Conservation (phyloP, 2,797 vertebrate genomes). For the Tapirus indicus region DNA sequence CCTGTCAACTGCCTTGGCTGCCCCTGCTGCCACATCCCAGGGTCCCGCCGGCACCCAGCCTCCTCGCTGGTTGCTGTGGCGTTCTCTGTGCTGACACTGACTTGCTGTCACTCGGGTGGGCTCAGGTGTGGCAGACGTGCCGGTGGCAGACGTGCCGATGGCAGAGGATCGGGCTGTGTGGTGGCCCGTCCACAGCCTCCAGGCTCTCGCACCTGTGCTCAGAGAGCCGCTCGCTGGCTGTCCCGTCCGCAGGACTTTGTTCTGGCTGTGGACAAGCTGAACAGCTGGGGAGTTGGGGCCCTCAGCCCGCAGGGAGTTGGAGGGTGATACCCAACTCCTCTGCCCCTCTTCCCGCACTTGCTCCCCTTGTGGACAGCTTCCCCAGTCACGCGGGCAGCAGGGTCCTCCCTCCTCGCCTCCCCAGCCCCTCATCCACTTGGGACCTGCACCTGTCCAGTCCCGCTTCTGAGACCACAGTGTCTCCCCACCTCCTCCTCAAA, state of each 20-base stretch:
- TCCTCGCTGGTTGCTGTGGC: background rate
- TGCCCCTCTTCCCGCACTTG: too few relatives aligned
- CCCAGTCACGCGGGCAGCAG: background rate
- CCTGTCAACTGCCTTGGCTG: background rate
- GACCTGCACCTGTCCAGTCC: background rate
- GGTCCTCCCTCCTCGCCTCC: background rate
- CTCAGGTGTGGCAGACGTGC: background rate
- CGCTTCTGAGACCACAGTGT: background rate
- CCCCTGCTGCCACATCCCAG: rapidly evolving
- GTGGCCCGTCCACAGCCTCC: background rate
- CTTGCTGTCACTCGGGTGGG: background rate
- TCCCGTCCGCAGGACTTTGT: background rate
- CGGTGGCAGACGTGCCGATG: rapidly evolving
- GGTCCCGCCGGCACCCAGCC: too few relatives aligned
- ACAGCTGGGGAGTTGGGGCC: background rate
- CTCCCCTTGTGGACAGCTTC: background rate
- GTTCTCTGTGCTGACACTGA: rapidly evolving
- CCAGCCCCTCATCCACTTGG: background rate
- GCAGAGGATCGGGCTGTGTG: rapidly evolving
- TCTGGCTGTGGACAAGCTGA: background rate
- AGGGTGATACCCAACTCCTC: rapidly evolving
- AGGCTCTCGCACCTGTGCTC: background rate
- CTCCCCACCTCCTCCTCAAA: background rate
- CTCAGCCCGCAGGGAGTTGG: rapidly evolving
- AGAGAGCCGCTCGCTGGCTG: background rate